A percentile compares a stretch with the other conserved stretches of the same genome.
Evolutionary conservation across 1,140 invertebrate species (phyloP).

Genomic region (Procambarus virginalis): DNA sequence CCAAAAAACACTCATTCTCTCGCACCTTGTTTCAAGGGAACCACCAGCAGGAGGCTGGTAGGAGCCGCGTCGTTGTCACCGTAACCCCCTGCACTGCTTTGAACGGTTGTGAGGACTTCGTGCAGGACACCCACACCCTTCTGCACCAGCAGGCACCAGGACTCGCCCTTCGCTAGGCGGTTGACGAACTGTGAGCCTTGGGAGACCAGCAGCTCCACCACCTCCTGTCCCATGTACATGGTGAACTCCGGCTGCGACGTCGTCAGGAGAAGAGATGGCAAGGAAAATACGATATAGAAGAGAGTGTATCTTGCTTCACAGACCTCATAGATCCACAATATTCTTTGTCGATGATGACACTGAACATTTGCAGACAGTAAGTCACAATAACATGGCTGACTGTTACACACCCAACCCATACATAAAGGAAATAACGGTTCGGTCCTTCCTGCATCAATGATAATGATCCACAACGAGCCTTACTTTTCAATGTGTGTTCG

Average conservation of each 20-base stretch:
- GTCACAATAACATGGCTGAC: too few species aligned
- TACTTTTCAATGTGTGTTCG: too few species aligned
- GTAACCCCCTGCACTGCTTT: not conserved
- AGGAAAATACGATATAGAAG: too few species aligned
- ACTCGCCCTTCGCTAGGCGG: slow-evolving; percentile 42
- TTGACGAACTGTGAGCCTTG: slow-evolving; percentile 47
- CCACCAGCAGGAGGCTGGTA: not conserved
- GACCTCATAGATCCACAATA: too few species aligned
- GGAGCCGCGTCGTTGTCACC: not conserved
- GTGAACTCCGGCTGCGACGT: slow-evolving; percentile 61
- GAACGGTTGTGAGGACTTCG: slow-evolving; percentile 38
- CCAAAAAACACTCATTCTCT: too few species aligned
- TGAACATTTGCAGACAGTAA: too few species aligned
- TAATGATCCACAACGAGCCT: too few species aligned
- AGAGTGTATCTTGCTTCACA: too few species aligned
- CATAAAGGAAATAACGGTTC: too few species aligned
- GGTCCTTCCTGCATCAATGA: too few species aligned
- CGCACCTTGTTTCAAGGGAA: not conserved
- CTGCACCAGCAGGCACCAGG: slow-evolving; percentile 55
- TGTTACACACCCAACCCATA: too few species aligned
- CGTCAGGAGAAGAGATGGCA: not conserved
- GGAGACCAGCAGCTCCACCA: slow-evolving; percentile 13
- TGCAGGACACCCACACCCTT: slow-evolving; percentile 33
- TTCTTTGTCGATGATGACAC: too few species aligned
- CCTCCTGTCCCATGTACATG: slow-evolving; percentile 32